Percentiles rank a stretch among this genome's conserved stretches.
These are phyloP conservation scores for Xestobium rufovillosum DNA, from an alignment of 2,888 invertebrate species.

Conservation along the genomic window DNA sequence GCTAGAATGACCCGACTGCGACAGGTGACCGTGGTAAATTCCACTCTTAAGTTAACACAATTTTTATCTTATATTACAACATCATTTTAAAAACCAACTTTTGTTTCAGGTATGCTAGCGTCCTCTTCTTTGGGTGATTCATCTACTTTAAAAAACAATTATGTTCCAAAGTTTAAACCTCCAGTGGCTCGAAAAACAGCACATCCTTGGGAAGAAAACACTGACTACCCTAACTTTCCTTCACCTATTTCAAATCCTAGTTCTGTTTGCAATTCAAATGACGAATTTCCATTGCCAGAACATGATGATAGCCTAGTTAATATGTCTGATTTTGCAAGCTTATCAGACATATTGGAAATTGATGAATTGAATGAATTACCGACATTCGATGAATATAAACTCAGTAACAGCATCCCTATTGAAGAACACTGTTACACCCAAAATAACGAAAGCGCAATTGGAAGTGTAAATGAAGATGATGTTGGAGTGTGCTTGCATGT, in stretches of 20 bases:
- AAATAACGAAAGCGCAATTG: constrained; percentile 1
- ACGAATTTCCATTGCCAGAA: constrained; percentile 6
- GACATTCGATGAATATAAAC: constrained; percentile 2
- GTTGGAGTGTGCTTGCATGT: constrained; percentile 53
- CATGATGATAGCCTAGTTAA: constrained; percentile 22
- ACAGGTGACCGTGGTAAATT: too few relatives aligned
- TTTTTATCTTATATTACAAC: too few relatives aligned
- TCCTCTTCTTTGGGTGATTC: constrained; percentile 35
- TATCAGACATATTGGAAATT: constrained; percentile 16
- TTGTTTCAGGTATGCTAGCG: constrained; percentile 39
- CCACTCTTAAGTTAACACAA: too few relatives aligned
- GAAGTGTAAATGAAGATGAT: constrained; percentile 27
- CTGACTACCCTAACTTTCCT: constrained; percentile 18
- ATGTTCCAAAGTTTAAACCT: constrained; percentile 25
- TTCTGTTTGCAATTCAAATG: constrained; percentile 10
- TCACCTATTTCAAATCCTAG: constrained; percentile 22
- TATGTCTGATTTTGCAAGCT: constrained; percentile 18
- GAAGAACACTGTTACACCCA: constrained; percentile 35
- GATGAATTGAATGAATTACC: constrained; percentile 6
- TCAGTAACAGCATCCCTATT: constrained; percentile 9
- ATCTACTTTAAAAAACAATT: constrained; percentile 24
- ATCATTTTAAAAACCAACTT: too few relatives aligned
- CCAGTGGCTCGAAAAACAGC: constrained; percentile 24
- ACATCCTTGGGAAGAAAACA: constrained; percentile 27
- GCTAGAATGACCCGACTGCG: too few relatives aligned